A percentile compares a stretch with the other conserved stretches of the same genome.
Evolutionary conservation across 2,888 invertebrate species (phyloP).

Genomic region (Cartodere bifasciata): DNA sequence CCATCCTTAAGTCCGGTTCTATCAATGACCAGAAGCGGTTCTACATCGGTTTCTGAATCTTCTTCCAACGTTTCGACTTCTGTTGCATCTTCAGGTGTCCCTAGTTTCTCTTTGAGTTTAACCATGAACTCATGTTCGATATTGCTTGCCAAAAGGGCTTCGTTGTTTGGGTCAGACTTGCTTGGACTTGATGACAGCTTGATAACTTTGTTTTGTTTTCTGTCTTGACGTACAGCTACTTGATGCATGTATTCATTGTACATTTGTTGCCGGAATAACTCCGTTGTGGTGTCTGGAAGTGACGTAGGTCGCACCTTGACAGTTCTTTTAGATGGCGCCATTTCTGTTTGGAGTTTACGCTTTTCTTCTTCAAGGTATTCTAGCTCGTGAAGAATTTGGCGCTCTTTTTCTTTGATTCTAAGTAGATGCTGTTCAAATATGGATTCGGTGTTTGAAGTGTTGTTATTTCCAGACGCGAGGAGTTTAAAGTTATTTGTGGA

Average conservation of each 20-base stretch:
- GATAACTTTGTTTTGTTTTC: conserved; percentile 67
- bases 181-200: conserved; percentile 53
- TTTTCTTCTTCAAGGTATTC: conserved; percentile 48
- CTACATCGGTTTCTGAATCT: conserved; percentile 25
- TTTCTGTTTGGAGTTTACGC: conserved; percentile 25
- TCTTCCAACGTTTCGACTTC: conserved; percentile 16
- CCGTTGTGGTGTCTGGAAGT: conserved; percentile 43
- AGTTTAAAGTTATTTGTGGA: conserved; percentile 11
- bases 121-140: conserved; percentile 68
- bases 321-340: conserved; percentile 30
- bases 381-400: conserved; percentile 53
- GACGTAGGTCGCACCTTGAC: conserved; percentile 19
- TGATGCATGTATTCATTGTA: conserved; percentile 72
- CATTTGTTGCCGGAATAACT: conserved; percentile 67
- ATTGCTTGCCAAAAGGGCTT: conserved; percentile 36
- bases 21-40: conserved; percentile 46
- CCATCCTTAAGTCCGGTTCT: conserved; percentile 50
- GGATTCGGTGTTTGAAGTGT: too few species aligned
- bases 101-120: conserved; percentile 56
- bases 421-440: conserved; percentile 51
- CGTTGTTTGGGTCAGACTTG: conserved; percentile 17
- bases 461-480: conserved; percentile 9
- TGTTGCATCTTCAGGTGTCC: conserved; percentile 21
- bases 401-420: conserved; percentile 53
- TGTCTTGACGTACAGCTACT: conserved; percentile 63